Base-by-base conservation (phyloP, 1,140 invertebrate species). In the Philaenus spumarius region DNA sequence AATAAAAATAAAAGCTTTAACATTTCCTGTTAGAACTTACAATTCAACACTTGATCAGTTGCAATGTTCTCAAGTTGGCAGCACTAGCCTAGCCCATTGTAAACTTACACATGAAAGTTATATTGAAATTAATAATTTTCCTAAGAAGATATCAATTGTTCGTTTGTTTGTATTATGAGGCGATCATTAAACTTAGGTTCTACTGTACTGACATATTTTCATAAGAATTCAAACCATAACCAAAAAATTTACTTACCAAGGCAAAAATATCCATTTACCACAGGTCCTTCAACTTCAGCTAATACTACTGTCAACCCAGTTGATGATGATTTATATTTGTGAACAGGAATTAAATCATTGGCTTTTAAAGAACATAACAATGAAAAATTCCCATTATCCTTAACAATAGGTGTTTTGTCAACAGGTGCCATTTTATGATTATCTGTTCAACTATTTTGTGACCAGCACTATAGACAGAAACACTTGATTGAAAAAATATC, bases 191-290 rank as follows among this genome's bases (percentile, higher is more conserved):
- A 9, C 2, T 5, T 47, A 5, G 3, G 2, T 24, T 19, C 15
- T 20, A 3, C 3, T 19, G 2, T 47, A 9, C 3, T 3, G 2
- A 22, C 4, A n/a, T n/a, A n/a, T n/a, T n/a, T n/a, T n/a, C n/a
- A n/a, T n/a, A n/a, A n/a, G n/a, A n/a, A n/a, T n/a, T n/a, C n/a
- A n/a, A 14, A 39, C 14, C 14, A 53, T 53, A 19, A 37, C 26
- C 17, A 19, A 19, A n/a, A 14, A 58, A 34, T 37, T 54, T 55
- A 42, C 75, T 77, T 78, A 94, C 92, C 89, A 20, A 94, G 72
- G 67, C 83, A 86, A 70, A 95, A 89, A 70, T 87, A 92, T 58
- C 91, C 90, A 69, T 87, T 84, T 1, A 94, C 89, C 26, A 93
- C 73, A 15, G 92, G 92, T 7, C 91, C 90, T 59, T 91, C 87